Base-by-base conservation (phyloP, 2,113 vertebrate species). In the Mus musculus region DNA sequence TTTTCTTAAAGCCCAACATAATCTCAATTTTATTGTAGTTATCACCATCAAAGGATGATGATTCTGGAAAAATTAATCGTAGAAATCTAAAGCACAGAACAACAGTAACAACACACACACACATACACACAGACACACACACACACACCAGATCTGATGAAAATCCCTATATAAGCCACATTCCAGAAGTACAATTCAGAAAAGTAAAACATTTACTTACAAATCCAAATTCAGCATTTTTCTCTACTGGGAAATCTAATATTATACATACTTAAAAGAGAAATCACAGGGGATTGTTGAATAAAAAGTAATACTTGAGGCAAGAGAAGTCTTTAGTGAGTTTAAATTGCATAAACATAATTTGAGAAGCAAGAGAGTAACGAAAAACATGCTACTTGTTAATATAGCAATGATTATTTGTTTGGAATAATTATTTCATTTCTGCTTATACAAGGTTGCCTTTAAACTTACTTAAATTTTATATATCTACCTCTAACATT, bases 1-100 rank as follows among this genome's bases (percentile, higher is more conserved):
- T 90, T 96, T 95, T 95, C 89, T 96, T 93, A 91, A 91, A 97
- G 49, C 24, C 12, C 19, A 76, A 26, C 5, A 72, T 96, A 54
- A 93, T 90, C 94, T 95, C 94, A 95, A 73, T 93, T 88, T 89
- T 93, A 90, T 90, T 93, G 9, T 78, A 91, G 22, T 76, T 22
- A 71, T 88, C 84, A 80, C 42, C 42, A 93, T 96, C 52, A 80
- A 80, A 82, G n/a, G 91, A 76, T 88, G 73, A 88, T 94, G 93
- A 71, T 94, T 94, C 86, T 85, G 87, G 26, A 94, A 42, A 89
- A 76, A 46, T 16, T 24, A 95, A 89, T 96, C 73, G 96, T 19
- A 93, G 87, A 94, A 94, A 96, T 71, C 46, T 96, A 94, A 75
- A 42, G 7, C 95, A 96, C 80, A 49, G 33, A 69, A 33, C 30